Conservation (phyloP, 2,113 vertebrate species). For the Cathartes aura region DNA sequence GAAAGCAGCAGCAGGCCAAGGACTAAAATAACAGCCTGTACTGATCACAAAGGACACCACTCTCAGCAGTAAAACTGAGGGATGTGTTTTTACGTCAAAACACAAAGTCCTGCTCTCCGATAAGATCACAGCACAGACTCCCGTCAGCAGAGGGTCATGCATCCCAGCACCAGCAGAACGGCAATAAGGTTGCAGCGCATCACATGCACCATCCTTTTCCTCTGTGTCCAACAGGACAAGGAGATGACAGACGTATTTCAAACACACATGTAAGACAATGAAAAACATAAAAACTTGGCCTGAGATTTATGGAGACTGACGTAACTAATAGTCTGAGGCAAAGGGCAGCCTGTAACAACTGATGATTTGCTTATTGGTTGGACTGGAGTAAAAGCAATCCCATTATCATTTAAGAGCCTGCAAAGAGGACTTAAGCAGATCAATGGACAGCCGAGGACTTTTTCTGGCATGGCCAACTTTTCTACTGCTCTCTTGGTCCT, state of each 20-base stretch:
- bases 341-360: neutral
- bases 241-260: neutral
- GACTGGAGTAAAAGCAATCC: neutral
- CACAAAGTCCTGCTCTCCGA: neutral
- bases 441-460: neutral
- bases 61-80: neutral
- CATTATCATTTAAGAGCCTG: neutral
- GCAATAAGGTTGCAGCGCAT: rapidly evolving
- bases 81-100: neutral
- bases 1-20: neutral
- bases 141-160: neutral
- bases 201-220: neutral
- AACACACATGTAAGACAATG: neutral
- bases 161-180: neutral
- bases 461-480: neutral
- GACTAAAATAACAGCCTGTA: neutral
- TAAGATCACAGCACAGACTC: neutral
- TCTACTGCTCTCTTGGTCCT: neutral
- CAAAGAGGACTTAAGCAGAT: neutral
- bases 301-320: neutral
- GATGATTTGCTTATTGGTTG: neutral
- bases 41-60: neutral
- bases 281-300: neutral
- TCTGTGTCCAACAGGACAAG: neutral
- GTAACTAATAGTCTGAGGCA: neutral